Evolutionary conservation across 2,113 vertebrate species (phyloP).

Genomic region (Camarhynchus parvulus): DNA sequence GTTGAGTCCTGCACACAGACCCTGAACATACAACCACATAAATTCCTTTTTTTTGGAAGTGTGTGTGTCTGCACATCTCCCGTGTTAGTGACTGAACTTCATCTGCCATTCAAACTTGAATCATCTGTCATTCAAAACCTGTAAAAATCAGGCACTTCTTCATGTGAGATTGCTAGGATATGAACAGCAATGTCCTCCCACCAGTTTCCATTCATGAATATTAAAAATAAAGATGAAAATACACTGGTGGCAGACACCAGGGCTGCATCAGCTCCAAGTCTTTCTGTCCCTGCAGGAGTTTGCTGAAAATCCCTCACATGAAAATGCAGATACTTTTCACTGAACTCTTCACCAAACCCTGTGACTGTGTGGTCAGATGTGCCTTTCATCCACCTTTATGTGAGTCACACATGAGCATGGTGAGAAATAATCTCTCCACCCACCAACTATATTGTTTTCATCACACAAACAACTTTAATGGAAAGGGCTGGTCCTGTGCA

Average conservation of each 20-base stretch:
- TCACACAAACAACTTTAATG: accelerated
- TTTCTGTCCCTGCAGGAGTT: background rate
- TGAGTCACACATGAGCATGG: background rate
- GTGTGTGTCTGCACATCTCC: background rate
- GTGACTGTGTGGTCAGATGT: background rate
- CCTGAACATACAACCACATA: background rate
- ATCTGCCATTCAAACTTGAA: background rate
- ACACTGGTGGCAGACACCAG: background rate
- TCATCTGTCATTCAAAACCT: background rate
- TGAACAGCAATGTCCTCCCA: background rate
- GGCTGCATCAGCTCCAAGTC: background rate
- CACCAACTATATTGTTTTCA: background rate
- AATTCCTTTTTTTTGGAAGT: background rate
- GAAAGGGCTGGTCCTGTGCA: background rate
- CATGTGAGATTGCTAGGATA: background rate
- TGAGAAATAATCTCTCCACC: background rate
- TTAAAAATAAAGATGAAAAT: background rate
- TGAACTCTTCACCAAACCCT: background rate
- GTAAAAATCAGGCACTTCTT: background rate
- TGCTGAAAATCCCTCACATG: background rate
- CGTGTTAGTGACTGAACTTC: background rate
- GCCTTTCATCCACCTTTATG: background rate
- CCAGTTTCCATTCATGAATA: background rate
- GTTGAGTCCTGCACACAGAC: background rate
- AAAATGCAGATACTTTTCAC: accelerated